These are phyloP conservation scores for Hirundo rustica DNA, from an alignment of 2,797 vertebrate species.

Conservation along the genomic window DNA sequence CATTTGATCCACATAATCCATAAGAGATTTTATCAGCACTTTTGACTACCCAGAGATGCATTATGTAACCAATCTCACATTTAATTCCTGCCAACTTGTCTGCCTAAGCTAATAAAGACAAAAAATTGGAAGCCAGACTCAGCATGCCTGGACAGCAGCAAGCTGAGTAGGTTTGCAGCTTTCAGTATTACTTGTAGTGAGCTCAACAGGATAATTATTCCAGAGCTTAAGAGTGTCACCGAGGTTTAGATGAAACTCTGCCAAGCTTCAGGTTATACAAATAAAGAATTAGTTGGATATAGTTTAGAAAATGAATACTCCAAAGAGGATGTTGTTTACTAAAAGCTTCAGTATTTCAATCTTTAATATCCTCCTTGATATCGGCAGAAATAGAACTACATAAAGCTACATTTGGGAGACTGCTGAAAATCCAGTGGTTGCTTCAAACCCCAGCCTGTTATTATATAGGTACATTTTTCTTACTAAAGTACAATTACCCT, in stretches of 20 bases:
- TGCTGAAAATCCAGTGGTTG: neutral
- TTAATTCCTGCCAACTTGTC: neutral
- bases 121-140: neutral
- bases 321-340: neutral
- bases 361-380: neutral
- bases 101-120: neutral
- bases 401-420: neutral
- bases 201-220: neutral
- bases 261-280: neutral
- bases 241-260: neutral
- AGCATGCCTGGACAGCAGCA: neutral
- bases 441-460: slow-evolving; percentile 53
- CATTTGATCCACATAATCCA: neutral
- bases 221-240: neutral
- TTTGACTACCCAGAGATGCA: neutral
- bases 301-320: neutral
- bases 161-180: neutral
- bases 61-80: neutral
- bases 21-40: neutral
- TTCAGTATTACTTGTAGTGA: neutral
- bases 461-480: slow-evolving; percentile 42
- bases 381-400: neutral
- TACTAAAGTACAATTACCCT: slow-evolving; percentile 53
- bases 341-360: neutral
- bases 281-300: slow-evolving; percentile 11